Percentiles rank a stretch among this genome's conserved stretches.
Evolutionary conservation across 1,140 invertebrate genomes (phyloP).

Genomic region (Drosophila orosa): DNA sequence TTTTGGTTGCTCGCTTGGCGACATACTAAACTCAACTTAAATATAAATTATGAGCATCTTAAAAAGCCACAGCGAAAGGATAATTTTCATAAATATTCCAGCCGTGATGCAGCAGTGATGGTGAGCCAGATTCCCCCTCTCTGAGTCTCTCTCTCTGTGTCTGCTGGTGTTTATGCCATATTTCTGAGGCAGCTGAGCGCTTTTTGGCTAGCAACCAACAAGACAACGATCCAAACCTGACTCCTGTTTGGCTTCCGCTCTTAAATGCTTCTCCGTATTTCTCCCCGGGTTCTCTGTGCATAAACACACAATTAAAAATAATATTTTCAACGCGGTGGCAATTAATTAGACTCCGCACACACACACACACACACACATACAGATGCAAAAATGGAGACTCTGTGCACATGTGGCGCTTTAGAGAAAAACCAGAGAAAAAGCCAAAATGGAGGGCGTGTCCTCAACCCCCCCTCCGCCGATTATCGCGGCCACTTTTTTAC

Average conservation of each 20-base stretch:
- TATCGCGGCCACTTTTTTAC: conserved; percentile 41
- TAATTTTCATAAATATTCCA: conserved; percentile 83
- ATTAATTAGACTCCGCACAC: conserved; percentile 69
- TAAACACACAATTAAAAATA: conserved; percentile 84
- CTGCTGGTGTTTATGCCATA: conserved; percentile 24
- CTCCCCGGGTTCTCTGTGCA: conserved; percentile 28
- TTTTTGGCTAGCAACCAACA: conserved; percentile 49
- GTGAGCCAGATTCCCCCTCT: background rate
- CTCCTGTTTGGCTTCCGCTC: conserved; percentile 29
- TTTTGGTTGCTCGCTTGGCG: conserved; percentile 59
- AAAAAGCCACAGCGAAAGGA: conserved; percentile 82
- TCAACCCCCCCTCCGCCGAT: conserved; percentile 33
- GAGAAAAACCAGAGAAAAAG: conserved; percentile 9
- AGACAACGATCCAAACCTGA: conserved; percentile 16
- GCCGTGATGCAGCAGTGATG: conserved; percentile 35
- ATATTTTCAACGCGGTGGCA: conserved; percentile 82
- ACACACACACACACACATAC: conserved; percentile 15
- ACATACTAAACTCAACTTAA: conserved; percentile 80
- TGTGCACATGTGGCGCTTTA: conserved; percentile 34
- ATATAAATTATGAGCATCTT: conserved; percentile 83
- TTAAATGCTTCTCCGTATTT: conserved; percentile 31
- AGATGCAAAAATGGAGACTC: conserved; percentile 45
- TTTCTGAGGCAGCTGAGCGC: conserved; percentile 40
- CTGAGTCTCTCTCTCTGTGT: conserved; percentile 12
- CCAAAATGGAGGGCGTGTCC: conserved; percentile 3